phyloP scores from a whole-genome alignment of 2,888 invertebrate genomes.

The Orthosia incerta region DNA sequence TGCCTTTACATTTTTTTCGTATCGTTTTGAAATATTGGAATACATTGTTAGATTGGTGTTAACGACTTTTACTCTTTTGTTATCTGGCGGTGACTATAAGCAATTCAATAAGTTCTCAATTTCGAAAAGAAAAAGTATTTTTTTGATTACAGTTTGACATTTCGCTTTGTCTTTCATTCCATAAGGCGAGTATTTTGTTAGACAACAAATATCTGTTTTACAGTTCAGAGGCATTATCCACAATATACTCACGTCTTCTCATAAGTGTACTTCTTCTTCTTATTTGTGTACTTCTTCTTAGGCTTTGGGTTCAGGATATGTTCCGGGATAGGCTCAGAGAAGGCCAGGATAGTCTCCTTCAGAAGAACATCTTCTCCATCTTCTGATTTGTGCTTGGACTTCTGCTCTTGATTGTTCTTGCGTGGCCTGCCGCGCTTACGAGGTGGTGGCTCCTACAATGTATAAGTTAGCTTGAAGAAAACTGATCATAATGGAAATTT shows the following conservation, averaged over 20 bases:
- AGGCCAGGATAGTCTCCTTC: slow-evolving; percentile 88
- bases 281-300: slow-evolving; percentile 78
- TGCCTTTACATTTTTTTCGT: too few species aligned
- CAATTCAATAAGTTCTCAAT: too few species aligned
- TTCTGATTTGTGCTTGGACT: slow-evolving; percentile 63
- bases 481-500: neutral
- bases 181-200: too few species aligned
- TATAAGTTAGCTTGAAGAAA: neutral
- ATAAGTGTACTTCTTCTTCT: slow-evolving; percentile 85
- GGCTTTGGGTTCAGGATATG: slow-evolving; percentile 87
- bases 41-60: too few species aligned
- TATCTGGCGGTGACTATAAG: too few species aligned
- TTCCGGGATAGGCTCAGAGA: slow-evolving; percentile 88
- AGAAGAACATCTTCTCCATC: slow-evolving; percentile 85
- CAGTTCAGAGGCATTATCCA: too few species aligned
- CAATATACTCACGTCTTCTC: slow-evolving; percentile 84
- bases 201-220: too few species aligned
- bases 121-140: too few species aligned
- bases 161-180: too few species aligned
- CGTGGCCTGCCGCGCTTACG: slow-evolving; percentile 86
- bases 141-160: too few species aligned
- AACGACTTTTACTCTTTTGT: too few species aligned
- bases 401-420: slow-evolving; percentile 68
- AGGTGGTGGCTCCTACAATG: slow-evolving; percentile 26
- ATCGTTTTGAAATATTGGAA: too few species aligned